phyloP scores from a whole-genome alignment of 2,113 vertebrate species.

The Dipodomys spectabilis region DNA sequence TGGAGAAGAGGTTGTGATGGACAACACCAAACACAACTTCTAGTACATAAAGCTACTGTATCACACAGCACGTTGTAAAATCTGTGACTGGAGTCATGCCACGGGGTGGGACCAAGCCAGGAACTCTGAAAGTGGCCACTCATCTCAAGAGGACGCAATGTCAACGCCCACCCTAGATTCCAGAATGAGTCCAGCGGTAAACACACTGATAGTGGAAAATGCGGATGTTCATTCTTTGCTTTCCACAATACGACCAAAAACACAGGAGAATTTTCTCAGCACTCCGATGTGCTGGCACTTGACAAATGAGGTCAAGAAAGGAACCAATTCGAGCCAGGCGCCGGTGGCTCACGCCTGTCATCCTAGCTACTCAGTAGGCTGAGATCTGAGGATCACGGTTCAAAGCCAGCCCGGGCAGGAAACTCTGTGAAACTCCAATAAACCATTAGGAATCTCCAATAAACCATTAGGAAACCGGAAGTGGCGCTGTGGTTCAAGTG shows the following conservation, averaged over 20 bases:
- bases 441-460: too few relatives aligned
- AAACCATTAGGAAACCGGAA: too few relatives aligned
- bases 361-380: too few relatives aligned
- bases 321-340: neutral
- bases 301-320: constrained; percentile 2
- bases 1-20: neutral
- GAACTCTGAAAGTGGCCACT: neutral
- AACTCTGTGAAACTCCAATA: too few relatives aligned
- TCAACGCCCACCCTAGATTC: neutral
- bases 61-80: neutral
- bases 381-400: too few relatives aligned
- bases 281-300: neutral
- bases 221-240: neutral
- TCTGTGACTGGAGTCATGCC: neutral
- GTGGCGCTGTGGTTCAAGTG: too few relatives aligned
- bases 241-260: constrained; percentile 5
- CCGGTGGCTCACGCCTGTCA: too few relatives aligned
- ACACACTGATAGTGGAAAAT: neutral
- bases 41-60: neutral
- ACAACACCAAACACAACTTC: neutral
- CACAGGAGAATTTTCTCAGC: neutral
- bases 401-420: too few relatives aligned
- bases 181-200: neutral
- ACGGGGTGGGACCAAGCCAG: rapidly evolving
- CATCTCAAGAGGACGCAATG: neutral